Percentiles rank a stretch among this genome's conserved stretches.
phyloP scores from a whole-genome alignment of 1,140 invertebrate genomes.

The Ceratosolen solmsi region DNA sequence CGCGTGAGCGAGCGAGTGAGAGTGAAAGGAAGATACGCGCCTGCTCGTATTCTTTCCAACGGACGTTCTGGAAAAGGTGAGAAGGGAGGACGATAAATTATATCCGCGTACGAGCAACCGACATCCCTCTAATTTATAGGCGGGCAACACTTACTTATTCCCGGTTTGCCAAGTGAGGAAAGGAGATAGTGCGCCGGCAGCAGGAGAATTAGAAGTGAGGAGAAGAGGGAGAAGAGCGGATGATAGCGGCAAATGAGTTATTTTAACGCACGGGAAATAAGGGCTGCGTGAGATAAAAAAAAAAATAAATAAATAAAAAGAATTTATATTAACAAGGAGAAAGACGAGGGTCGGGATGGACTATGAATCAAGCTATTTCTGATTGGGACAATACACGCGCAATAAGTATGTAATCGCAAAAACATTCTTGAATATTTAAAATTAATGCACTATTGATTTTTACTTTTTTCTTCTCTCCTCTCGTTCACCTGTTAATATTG shows the following conservation, averaged over 20 bases:
- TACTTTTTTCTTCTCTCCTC: not conserved
- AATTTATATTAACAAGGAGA: conserved; percentile 19
- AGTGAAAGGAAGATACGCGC: not conserved
- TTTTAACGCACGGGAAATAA: conserved; percentile 44
- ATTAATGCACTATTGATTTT: not conserved
- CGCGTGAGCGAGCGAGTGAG: not conserved
- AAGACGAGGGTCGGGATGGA: not conserved
- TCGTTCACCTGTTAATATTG: not conserved
- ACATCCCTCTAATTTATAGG: too few species aligned
- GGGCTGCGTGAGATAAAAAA: not conserved
- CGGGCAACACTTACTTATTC: not conserved
- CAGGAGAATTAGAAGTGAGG: not conserved
- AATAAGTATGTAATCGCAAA: conserved; percentile 14
- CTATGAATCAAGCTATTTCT: conserved; percentile 11
- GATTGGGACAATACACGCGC: not conserved
- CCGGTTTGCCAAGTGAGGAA: conserved; percentile 22
- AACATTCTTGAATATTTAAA: not conserved
- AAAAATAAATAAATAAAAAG: not conserved
- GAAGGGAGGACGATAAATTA: conserved; percentile 18
- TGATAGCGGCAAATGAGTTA: conserved; percentile 13
- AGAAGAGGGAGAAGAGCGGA: not conserved
- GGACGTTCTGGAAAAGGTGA: not conserved
- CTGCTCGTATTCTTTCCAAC: not conserved
- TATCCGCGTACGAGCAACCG: not conserved
- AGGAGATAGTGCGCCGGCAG: too few species aligned